Base-by-base conservation (phyloP, 2,113 vertebrate genomes). In the Nestor notabilis region DNA sequence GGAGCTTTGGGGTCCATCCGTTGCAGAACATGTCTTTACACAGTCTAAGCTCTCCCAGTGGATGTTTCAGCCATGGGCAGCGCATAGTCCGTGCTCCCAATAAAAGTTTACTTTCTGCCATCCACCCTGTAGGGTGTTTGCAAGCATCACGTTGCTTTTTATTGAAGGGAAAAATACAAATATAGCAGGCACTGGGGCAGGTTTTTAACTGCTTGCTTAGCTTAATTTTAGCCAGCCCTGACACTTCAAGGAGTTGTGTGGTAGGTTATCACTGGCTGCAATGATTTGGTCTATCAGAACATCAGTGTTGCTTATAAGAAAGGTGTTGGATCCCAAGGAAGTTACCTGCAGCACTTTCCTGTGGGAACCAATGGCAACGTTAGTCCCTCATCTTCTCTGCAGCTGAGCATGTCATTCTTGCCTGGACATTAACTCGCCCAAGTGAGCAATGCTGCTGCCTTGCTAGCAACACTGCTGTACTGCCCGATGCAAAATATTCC, bases 351-450 rank as follows among this genome's bases (percentile, higher is more conserved):
- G 61, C 84, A 0, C 49, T 75, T 75, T 52, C 64, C 56, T 10
- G 2, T 5, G 56, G 47, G 16, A 72, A 49, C 60, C 5, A 56
- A 28, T 4, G 44, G 28, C 70, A n/a, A 6, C 0, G 0, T 70
- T 5, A 23, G 27, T 46, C 64, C 68, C 53, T 68, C 33, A 9
- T 27, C 31, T 43, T 27, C 55, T 46, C 53, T 61, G 63, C 20
- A 44, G 46, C 44, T 1, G 1, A 21, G 46, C 74, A 25, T 0
- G 2, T 46, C 27, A 0, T 63, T 46, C 14, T 4, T 10, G 11
- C 55, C 55, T 8, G 65, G 53, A 33, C 46, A 61, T 28, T 18
- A 23, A 12, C 61, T 3, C 3, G 50, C 29, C 35, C 2, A 4
- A 13, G 20, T 6, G 46, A 18, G 53, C 58, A 11, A 3, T 1